These are phyloP conservation scores for Prolemur simus DNA, from an alignment of 2,113 vertebrate species.

Conservation along the genomic window DNA sequence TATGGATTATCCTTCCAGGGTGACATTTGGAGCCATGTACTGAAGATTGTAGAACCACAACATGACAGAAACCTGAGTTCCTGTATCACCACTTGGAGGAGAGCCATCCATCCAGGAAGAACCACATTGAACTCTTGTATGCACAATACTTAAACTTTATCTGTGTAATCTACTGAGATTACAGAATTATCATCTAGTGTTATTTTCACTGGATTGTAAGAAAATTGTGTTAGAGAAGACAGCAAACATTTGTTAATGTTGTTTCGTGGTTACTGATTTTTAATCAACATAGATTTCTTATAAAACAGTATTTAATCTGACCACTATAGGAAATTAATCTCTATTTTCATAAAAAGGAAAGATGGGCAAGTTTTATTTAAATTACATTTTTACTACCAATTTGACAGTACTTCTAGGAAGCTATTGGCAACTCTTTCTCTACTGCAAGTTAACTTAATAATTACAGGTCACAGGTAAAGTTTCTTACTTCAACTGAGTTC, in stretches of 20 bases:
- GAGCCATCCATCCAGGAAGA: neutral
- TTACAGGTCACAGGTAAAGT: neutral
- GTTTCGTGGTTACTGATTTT: neutral
- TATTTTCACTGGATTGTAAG: neutral
- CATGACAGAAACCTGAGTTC: neutral
- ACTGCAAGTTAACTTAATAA: neutral
- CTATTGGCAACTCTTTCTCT: neutral
- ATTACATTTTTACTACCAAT: neutral
- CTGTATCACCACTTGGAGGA: neutral
- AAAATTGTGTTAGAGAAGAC: neutral
- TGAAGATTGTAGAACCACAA: neutral
- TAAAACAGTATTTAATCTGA: neutral
- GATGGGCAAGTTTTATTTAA: neutral
- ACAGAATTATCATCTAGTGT: neutral
- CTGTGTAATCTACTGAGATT: neutral
- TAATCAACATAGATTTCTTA: neutral
- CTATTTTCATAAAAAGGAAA: neutral
- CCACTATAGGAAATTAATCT: neutral
- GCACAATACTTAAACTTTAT: neutral
- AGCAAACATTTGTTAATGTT: neutral
- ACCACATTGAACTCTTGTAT: accelerated
- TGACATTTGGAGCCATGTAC: neutral
- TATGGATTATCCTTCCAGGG: neutral
- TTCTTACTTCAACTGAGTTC: neutral
- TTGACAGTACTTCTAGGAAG: neutral